Conservation (phyloP, 2,113 vertebrate genomes). For the Sporophila hypoxantha region DNA sequence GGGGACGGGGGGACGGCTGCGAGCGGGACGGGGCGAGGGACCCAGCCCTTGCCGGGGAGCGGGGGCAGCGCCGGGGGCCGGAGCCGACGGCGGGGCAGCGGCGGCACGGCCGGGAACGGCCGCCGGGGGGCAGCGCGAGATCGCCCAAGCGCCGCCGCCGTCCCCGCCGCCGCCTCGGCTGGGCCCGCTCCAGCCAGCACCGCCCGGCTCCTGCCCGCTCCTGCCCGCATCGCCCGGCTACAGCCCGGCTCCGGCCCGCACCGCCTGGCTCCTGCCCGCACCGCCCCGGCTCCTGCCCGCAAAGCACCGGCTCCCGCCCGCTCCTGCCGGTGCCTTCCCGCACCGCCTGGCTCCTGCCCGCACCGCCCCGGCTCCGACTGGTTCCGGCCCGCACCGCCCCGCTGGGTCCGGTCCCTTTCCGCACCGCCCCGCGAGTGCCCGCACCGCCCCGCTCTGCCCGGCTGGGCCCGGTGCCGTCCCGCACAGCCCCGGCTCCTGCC, state of each 20-base stretch:
- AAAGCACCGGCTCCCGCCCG: too few relatives aligned
- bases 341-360: not conserved
- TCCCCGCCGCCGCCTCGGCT: not conserved
- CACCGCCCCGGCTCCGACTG: not conserved
- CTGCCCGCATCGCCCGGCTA: too few relatives aligned
- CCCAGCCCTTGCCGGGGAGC: too few relatives aligned
- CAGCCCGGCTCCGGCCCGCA: too few relatives aligned
- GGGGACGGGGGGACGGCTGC: not conserved
- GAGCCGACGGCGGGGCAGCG: not conserved
- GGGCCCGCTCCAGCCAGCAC: too few relatives aligned
- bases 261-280: not conserved
- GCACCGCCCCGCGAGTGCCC: too few relatives aligned
- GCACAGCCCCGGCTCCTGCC: not conserved
- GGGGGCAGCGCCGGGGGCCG: too few relatives aligned
- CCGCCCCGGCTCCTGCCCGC: too few relatives aligned
- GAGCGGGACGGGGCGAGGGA: not conserved
- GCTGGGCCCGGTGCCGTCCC: too few relatives aligned
- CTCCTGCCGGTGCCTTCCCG: too few relatives aligned
- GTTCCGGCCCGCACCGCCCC: not conserved
- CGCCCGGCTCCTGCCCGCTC: not conserved
- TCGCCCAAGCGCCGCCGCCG: constrained; percentile 1
- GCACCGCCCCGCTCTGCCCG: not conserved
- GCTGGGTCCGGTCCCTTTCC: not conserved
- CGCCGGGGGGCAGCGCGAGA: constrained; percentile 47
- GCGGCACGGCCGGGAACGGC: constrained; percentile 25